Evolutionary conservation across 2,797 vertebrate species (phyloP).

Genomic region (Pseudochirops corinnae): DNA sequence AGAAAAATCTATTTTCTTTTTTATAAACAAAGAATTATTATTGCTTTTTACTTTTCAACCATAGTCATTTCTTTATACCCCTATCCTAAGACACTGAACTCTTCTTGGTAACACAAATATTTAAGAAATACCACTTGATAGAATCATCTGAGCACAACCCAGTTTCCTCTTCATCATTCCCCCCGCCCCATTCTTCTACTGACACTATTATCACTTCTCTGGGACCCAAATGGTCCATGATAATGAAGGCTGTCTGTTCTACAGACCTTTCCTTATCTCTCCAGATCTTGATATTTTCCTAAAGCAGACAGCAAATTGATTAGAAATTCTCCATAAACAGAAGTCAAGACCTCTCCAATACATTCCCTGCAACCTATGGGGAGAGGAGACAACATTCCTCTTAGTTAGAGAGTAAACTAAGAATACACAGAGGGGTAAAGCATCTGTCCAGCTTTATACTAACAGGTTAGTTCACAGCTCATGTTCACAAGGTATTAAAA

Average conservation of each 20-base stretch:
- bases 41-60: neutral
- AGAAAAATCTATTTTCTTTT: neutral
- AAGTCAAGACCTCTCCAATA: neutral
- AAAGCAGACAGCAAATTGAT: neutral
- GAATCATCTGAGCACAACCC: neutral
- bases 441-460: neutral
- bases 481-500: conserved; percentile 49
- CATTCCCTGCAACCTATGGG: neutral
- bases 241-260: neutral
- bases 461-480: neutral
- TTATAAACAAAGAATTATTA: neutral
- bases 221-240: neutral
- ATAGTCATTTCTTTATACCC: neutral
- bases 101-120: neutral
- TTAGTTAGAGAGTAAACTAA: neutral
- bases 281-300: neutral
- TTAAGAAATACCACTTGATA: neutral
- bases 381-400: neutral
- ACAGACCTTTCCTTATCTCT: neutral
- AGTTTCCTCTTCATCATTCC: neutral
- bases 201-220: neutral
- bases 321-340: neutral
- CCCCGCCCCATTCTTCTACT: neutral
- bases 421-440: neutral
- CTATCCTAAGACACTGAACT: neutral